Evolutionary conservation across 2,888 invertebrate genomes (phyloP).

Genomic region (Synanthedon myopaeformis): DNA sequence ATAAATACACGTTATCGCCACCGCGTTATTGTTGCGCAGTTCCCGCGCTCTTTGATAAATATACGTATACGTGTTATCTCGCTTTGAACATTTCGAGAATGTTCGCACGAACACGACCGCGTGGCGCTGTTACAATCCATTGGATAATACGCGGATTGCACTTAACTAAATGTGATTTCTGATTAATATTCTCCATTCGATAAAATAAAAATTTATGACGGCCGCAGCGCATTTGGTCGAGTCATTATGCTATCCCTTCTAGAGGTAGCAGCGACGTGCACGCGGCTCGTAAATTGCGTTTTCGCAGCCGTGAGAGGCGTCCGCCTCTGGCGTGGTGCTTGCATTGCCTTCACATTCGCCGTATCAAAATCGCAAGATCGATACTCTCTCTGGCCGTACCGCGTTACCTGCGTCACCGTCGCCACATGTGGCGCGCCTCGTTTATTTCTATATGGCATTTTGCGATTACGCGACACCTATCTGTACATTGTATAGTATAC

Average conservation of each 20-base stretch:
- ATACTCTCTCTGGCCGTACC: constrained; percentile 36
- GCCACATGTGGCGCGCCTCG: constrained; percentile 46
- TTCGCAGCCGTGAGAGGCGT: constrained; percentile 53
- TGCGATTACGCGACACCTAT: constrained; percentile 53
- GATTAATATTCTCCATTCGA: neutral
- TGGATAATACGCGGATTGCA: neutral
- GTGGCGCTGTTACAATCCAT: neutral
- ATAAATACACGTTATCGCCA: constrained; percentile 14
- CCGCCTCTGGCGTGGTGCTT: constrained; percentile 21
- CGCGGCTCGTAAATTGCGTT: constrained; percentile 42
- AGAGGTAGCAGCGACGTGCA: constrained; percentile 18
- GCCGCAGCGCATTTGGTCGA: constrained; percentile 4
- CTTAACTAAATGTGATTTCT: neutral
- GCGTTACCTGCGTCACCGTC: constrained; percentile 42
- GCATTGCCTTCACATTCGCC: constrained; percentile 55
- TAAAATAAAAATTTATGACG: neutral
- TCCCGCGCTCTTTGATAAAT: constrained; percentile 32
- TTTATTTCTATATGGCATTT: constrained; percentile 37
- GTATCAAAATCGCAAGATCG: constrained; percentile 61
- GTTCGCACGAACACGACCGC: constrained; percentile 41
- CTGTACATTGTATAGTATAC: neutral
- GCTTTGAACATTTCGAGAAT: constrained; percentile 39
- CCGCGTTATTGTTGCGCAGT: constrained; percentile 39
- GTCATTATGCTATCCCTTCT: constrained; percentile 11
- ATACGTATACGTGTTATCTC: constrained; percentile 55